These are phyloP conservation scores for Acromyrmex charruanus DNA, from an alignment of 1,140 invertebrate genomes.

Conservation along the genomic window DNA sequence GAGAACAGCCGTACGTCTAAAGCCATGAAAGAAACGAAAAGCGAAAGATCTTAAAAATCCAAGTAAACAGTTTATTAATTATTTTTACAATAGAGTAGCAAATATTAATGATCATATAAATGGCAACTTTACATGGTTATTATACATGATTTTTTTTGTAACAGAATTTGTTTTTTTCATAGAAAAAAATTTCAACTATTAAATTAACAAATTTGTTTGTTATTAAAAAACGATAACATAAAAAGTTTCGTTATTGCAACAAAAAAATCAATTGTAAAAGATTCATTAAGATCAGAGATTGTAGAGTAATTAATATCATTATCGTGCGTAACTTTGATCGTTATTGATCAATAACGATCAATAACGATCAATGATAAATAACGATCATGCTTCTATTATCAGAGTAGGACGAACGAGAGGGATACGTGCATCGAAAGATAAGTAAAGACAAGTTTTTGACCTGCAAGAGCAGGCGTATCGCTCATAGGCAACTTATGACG, in stretches of 20 bases:
- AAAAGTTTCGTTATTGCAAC: background rate
- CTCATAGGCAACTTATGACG: slow-evolving; percentile 39
- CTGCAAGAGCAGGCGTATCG: slow-evolving; percentile 27
- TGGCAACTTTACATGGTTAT: background rate
- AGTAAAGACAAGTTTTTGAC: slow-evolving; percentile 65
- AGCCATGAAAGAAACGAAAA: background rate
- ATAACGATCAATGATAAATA: background rate
- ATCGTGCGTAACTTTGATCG: background rate
- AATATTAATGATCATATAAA: background rate
- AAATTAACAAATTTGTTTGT: background rate
- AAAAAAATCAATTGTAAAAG: background rate
- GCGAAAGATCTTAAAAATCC: slow-evolving; percentile 2
- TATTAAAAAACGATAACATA: background rate
- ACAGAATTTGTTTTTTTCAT: background rate
- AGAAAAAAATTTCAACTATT: background rate
- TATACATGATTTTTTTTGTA: background rate
- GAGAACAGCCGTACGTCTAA: slow-evolving; percentile 28
- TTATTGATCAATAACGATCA: background rate
- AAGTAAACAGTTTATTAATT: slow-evolving; percentile 11
- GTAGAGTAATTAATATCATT: background rate
- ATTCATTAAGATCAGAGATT: background rate
- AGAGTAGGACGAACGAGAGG: background rate
- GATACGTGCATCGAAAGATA: slow-evolving; percentile 16
- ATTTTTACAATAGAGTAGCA: background rate
- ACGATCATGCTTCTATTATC: background rate